Evolutionary conservation across 2,888 invertebrate genomes (phyloP).

Genomic region (Willowsia nigromaculata): DNA sequence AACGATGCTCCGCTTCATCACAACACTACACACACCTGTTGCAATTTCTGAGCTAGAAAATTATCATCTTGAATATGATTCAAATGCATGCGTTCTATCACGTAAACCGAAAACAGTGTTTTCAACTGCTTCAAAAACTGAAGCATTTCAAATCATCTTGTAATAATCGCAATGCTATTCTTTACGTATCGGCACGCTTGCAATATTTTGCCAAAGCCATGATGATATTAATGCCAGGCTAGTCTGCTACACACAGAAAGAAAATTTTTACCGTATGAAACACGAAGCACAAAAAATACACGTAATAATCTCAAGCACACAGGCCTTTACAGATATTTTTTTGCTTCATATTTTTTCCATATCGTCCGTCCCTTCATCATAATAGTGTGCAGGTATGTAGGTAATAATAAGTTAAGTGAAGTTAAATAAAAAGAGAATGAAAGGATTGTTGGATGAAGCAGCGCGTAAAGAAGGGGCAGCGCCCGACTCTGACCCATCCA

Average conservation of each 20-base stretch:
- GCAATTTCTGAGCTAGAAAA: neutral
- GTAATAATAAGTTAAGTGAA: neutral
- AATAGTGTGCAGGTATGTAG: neutral
- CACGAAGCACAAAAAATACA: neutral
- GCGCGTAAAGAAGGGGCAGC: conserved; percentile 55
- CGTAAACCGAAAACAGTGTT: too few relatives aligned
- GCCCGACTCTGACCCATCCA: conserved; percentile 67
- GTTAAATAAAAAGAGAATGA: neutral
- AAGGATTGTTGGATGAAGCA: conserved; percentile 22
- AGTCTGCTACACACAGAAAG: neutral
- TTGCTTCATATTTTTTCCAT: neutral
- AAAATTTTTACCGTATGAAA: conserved; percentile 4
- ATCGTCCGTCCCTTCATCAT: neutral
- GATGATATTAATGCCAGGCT: too few relatives aligned
- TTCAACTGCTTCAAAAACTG: too few relatives aligned
- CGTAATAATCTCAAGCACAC: neutral
- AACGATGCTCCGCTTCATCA: neutral
- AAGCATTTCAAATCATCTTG: too few relatives aligned
- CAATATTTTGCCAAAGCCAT: neutral
- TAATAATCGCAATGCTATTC: too few relatives aligned
- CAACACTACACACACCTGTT: neutral
- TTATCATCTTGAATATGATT: too few relatives aligned
- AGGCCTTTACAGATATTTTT: neutral
- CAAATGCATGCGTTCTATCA: too few relatives aligned
- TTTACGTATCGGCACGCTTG: too few relatives aligned